Evolutionary conservation across 2,888 invertebrate genomes (phyloP).

Genomic region (Diploptera punctata): DNA sequence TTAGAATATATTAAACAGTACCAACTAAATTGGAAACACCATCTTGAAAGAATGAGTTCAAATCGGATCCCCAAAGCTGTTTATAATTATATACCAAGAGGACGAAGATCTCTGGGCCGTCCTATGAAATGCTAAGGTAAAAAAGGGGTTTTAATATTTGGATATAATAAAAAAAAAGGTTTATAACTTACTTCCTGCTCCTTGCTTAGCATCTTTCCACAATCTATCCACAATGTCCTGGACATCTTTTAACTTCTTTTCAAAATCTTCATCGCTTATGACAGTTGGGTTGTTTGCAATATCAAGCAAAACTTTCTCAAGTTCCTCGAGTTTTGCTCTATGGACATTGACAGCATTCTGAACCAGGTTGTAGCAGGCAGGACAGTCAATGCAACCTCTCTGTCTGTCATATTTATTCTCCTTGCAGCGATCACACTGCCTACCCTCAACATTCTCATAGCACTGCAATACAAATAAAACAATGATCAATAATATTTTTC

Average conservation of each 20-base stretch:
- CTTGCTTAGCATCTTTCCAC: slow-evolving; percentile 73
- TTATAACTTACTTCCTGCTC: slow-evolving; percentile 61
- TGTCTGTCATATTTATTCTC: slow-evolving; percentile 95
- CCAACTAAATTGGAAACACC: too few relatives aligned
- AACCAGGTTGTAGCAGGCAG: slow-evolving; percentile 94
- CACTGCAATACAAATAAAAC: too few relatives aligned
- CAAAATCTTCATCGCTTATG: slow-evolving; percentile 90
- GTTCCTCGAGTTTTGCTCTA: slow-evolving; percentile 71
- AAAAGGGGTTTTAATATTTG: too few relatives aligned
- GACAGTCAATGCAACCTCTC: slow-evolving; percentile 89
- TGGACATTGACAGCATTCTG: slow-evolving; percentile 84
- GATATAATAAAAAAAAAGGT: too few relatives aligned
- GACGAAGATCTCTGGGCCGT: too few relatives aligned
- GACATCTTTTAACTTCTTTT: slow-evolving; percentile 78
- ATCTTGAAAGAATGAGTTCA: too few relatives aligned
- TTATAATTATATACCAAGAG: too few relatives aligned
- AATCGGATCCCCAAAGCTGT: too few relatives aligned
- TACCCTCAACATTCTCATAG: slow-evolving; percentile 90
- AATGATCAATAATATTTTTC: too few relatives aligned
- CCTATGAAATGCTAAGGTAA: too few relatives aligned
- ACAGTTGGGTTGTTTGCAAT: slow-evolving; percentile 94
- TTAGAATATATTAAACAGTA: too few relatives aligned
- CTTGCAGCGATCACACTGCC: slow-evolving; percentile 93
- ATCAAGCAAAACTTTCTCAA: slow-evolving; percentile 79
- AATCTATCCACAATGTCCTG: slow-evolving; percentile 78